Base-by-base conservation (phyloP, 2,113 vertebrate genomes). In the Acrocephalus kingi region DNA sequence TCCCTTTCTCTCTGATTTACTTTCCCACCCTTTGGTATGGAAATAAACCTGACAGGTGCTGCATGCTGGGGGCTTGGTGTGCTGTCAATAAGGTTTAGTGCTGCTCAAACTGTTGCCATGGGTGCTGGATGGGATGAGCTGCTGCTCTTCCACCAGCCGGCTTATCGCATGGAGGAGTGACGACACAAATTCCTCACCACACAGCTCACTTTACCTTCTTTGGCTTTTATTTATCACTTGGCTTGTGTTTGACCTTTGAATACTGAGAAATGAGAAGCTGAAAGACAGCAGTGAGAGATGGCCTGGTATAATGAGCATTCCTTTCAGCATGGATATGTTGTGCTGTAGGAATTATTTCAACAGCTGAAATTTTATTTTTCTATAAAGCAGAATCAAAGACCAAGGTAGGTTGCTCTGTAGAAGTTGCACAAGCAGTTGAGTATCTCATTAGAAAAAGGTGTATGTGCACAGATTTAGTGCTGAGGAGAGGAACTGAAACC, bases 211-310 rank as follows among this genome's bases (percentile, higher is more conserved):
- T 94, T 5, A 94, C 49, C 52, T 94, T 87, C 77, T 74, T 66
- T 67, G 63, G 77, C 17, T 85, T 85, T 63, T 59, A 62, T 74
- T 75, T 87, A 84, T 39, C 83, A 89, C 73, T 68, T 63, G 84
- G 17, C 18, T 86, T 94, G 91, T 94, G 77, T 79, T 59, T 96
- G 92, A 93, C 91, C 94, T 96, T 96, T 93, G 66, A 84, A 67
- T 23, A n/a, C 35, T n/a, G 88, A 84, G 90, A 86, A 90, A 72
- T 27, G 52, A 83, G 58, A 89, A 82, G 77, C 45, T 79, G 30
- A 89, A 64, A 87, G 59, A 55, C 1, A 7, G 55, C 75, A 52
- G 55, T 10, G 73, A 73, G 61, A 89, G 48, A 88, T 67, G 61
- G 72, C 7, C 56, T 56, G 48, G 55, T 77, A 30, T 0, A 72